Conservation (phyloP, 2,888 invertebrate species). For the Watsonalla binaria region DNA sequence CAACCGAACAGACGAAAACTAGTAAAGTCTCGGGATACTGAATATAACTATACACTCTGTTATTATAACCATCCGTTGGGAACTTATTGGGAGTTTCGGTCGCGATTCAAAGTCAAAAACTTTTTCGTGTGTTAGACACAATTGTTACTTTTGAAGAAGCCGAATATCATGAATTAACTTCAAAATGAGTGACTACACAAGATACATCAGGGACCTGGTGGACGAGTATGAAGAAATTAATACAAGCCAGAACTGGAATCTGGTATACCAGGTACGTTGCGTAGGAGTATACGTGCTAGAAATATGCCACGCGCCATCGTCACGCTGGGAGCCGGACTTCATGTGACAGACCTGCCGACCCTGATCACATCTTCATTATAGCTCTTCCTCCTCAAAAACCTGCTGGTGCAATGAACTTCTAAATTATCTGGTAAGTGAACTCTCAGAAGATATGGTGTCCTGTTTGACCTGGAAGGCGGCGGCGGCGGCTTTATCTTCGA, state of each 20-base stretch:
- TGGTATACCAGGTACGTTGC: constrained; percentile 83
- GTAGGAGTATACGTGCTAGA: constrained; percentile 23
- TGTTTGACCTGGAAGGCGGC: too few relatives aligned
- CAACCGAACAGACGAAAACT: neutral
- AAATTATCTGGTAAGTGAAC: too few relatives aligned
- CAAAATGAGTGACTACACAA: constrained; percentile 8
- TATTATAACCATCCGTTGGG: neutral
- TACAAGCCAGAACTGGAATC: constrained; percentile 83
- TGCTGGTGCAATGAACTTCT: too few relatives aligned
- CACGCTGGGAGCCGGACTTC: neutral
- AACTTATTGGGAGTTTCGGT: neutral
- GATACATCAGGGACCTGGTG: constrained; percentile 71
- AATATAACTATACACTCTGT: neutral
- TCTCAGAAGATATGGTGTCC: too few relatives aligned
- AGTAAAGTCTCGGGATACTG: neutral
- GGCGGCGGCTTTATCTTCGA: too few relatives aligned
- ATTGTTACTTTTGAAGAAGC: neutral
- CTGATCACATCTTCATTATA: neutral
- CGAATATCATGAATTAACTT: neutral
- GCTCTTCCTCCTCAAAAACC: too few relatives aligned
- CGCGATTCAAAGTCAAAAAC: neutral
- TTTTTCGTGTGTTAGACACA: neutral
- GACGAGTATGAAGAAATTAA: constrained; percentile 85
- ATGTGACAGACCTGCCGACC: neutral
- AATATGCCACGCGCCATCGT: constrained; percentile 39